A percentile compares a stretch with the other conserved stretches of the same genome.
These are phyloP conservation scores for Argopecten irradians DNA, from an alignment of 1,140 invertebrate genomes.

Conservation along the genomic window DNA sequence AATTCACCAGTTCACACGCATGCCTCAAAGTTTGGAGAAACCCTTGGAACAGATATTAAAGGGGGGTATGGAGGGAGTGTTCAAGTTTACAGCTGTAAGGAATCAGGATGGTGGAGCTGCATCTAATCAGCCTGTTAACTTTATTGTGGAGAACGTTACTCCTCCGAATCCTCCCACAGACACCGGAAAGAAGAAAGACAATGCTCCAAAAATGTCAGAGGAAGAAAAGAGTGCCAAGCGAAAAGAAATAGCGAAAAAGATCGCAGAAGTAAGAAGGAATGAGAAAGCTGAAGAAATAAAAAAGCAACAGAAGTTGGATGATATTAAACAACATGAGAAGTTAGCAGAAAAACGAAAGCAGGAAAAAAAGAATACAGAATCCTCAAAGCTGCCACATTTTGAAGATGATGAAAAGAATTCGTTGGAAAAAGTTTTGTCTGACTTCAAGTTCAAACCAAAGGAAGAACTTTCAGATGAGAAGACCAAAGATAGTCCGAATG, in stretches of 20 bases:
- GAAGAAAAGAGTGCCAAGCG: neutral
- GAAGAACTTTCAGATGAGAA: conserved; percentile 37
- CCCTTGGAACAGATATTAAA: neutral
- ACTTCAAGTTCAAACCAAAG: conserved; percentile 27
- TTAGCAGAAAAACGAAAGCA: neutral
- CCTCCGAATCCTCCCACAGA: neutral
- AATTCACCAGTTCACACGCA: neutral
- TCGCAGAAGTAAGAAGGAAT: conserved; percentile 21
- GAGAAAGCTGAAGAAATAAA: conserved; percentile 12
- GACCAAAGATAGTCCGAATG: conserved; percentile 2
- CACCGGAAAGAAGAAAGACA: conserved; percentile 32
- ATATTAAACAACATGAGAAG: conserved; percentile 30
- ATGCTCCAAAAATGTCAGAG: conserved; percentile 26
- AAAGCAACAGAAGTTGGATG: neutral
- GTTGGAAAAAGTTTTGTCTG: neutral
- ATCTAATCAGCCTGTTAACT: neutral
- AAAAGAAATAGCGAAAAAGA: conserved; percentile 30
- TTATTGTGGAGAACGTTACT: neutral
- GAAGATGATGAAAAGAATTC: neutral
- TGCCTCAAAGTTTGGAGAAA: neutral
- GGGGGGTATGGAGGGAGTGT: neutral
- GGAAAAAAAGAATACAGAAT: conserved; percentile 29
- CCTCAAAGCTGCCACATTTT: neutral
- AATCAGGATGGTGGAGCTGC: neutral
- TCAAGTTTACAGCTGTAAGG: neutral